A percentile compares a stretch with the other conserved stretches of the same genome.
Conservation (phyloP, 1,140 invertebrate species). For the Gonioctena quinquepunctata region DNA sequence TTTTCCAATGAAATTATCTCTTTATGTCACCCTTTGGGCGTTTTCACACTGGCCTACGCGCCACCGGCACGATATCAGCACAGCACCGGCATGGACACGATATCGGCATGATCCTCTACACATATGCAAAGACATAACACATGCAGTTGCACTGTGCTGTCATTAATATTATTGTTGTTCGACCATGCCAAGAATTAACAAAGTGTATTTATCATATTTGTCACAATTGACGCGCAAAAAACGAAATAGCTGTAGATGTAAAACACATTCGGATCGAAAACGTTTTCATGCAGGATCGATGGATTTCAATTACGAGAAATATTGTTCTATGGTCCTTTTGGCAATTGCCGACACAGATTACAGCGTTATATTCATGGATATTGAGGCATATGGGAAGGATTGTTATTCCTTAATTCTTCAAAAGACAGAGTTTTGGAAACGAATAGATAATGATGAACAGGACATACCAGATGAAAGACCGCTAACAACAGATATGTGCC, state of each 20-base stretch:
- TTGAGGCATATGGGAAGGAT: slow-evolving; percentile 50
- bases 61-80: too few relatives aligned
- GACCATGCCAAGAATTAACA: too few relatives aligned
- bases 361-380: slow-evolving; percentile 52
- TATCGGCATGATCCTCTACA: too few relatives aligned
- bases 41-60: too few relatives aligned
- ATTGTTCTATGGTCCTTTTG: slow-evolving; percentile 42
- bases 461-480: slow-evolving; percentile 19
- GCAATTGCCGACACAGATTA: slow-evolving; percentile 53
- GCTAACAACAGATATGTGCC: slow-evolving; percentile 1
- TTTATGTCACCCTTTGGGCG: too few relatives aligned
- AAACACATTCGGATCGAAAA: slow-evolving; percentile 16
- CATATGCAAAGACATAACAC: too few relatives aligned
- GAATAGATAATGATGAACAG: neutral
- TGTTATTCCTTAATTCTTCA: slow-evolving; percentile 24
- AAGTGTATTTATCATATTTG: too few relatives aligned
- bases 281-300: slow-evolving; percentile 42
- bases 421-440: slow-evolving; percentile 21
- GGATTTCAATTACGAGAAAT: slow-evolving; percentile 53
- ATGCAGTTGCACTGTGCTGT: too few relatives aligned
- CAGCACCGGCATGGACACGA: too few relatives aligned
- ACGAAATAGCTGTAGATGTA: slow-evolving; percentile 51
- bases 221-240: too few relatives aligned
- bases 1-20: too few relatives aligned
- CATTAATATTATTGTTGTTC: too few relatives aligned